Percentiles rank a stretch among this genome's conserved stretches.
Conservation (phyloP, 2,113 vertebrate genomes). For the Dasyornis broadbenti region DNA sequence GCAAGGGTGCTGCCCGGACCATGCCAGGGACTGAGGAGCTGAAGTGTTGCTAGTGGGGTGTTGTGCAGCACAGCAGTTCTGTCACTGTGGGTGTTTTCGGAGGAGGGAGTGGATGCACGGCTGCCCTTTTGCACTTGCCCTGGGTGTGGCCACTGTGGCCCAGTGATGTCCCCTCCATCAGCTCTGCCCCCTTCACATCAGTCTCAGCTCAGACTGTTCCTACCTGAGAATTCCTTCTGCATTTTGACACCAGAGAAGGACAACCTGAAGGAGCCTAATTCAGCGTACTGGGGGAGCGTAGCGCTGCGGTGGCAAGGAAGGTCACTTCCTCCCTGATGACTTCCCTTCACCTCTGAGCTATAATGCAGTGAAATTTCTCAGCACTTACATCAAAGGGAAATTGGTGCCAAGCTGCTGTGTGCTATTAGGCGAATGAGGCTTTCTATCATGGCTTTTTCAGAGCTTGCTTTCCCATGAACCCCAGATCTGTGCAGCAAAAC, state of each 20-base stretch:
- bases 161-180: rapidly evolving
- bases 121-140: not conserved
- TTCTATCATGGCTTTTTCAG: not conserved
- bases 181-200: not conserved
- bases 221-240: not conserved
- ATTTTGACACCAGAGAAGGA: not conserved
- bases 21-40: rapidly evolving
- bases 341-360: not conserved
- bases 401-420: not conserved
- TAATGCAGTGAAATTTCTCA: not conserved
- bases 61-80: not conserved
- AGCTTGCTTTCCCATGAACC: slow-evolving; percentile 15
- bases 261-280: not conserved
- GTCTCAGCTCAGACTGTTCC: not conserved
- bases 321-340: not conserved
- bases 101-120: not conserved
- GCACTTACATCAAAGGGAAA: not conserved
- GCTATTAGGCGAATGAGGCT: slow-evolving; percentile 7
- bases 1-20: not conserved
- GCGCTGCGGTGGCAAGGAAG: not conserved
- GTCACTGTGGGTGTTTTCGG: rapidly evolving
- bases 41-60: not conserved
- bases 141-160: not conserved
- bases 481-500: not conserved
- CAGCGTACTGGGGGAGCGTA: rapidly evolving